phyloP scores from a whole-genome alignment of 2,797 vertebrate genomes.

The Hemitrygon akajei region DNA sequence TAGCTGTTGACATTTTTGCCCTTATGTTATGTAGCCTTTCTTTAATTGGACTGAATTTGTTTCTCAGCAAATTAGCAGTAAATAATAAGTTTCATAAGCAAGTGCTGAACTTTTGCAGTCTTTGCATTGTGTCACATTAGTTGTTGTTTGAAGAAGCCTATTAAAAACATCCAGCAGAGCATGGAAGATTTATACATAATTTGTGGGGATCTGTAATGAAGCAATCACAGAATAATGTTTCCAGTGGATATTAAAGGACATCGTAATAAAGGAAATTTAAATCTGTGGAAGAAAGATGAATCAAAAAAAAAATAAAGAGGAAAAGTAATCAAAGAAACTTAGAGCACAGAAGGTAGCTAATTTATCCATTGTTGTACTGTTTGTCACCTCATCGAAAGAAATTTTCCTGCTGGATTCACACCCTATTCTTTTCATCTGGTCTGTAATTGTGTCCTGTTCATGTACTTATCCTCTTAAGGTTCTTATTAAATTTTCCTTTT shows the following conservation, averaged over 20 bases:
- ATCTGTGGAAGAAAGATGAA: neutral
- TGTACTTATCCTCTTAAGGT: neutral
- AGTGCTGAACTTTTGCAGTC: slow-evolving; percentile 1
- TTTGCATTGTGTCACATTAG: slow-evolving; percentile 18
- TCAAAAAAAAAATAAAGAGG: neutral
- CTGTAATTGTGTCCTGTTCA: neutral
- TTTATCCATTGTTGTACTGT: neutral
- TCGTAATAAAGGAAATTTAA: neutral
- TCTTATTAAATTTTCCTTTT: neutral
- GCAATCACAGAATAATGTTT: slow-evolving; percentile 1
- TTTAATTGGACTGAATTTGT: slow-evolving; percentile 1
- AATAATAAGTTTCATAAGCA: slow-evolving; percentile 13
- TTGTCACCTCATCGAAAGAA: slow-evolving; percentile 2
- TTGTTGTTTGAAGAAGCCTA: slow-evolving; percentile 5
- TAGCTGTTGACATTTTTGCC: neutral
- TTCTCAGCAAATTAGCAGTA: neutral
- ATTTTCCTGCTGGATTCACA: neutral
- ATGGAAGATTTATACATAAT: slow-evolving; percentile 21
- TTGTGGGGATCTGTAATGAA: neutral
- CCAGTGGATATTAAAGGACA: neutral
- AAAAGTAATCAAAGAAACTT: neutral
- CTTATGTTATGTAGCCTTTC: neutral
- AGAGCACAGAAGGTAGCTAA: neutral
- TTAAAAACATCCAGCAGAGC: slow-evolving; percentile 34
- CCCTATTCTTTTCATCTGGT: neutral